Evolutionary conservation across 2,888 invertebrate genomes (phyloP).

Genomic region (Cheiracanthium punctorium): DNA sequence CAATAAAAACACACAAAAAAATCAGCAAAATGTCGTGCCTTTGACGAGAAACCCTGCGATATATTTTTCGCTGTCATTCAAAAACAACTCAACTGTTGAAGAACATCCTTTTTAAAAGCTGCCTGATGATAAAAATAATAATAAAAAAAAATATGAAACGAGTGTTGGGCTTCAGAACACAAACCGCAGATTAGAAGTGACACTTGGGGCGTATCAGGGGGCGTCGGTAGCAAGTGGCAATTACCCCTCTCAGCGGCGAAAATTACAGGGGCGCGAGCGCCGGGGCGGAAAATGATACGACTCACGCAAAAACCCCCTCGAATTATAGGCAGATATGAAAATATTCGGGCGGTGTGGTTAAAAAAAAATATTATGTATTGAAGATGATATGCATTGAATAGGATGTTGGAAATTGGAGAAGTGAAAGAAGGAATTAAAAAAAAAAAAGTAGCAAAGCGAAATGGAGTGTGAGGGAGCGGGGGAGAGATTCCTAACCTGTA

Average conservation of each 20-base stretch:
- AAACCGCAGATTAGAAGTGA: slow-evolving; percentile 57
- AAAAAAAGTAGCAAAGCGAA: not conserved
- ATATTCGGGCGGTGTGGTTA: slow-evolving; percentile 27
- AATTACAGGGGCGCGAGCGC: slow-evolving; percentile 66
- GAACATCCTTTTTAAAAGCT: slow-evolving; percentile 45
- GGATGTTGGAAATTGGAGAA: slow-evolving; percentile 37
- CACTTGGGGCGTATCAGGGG: slow-evolving; percentile 50
- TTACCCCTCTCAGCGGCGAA: slow-evolving; percentile 60
- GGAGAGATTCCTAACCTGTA: slow-evolving; percentile 30
- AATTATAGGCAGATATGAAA: slow-evolving; percentile 68
- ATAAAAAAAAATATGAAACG: slow-evolving; percentile 18
- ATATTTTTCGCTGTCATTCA: slow-evolving; percentile 64
- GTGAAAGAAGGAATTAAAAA: not conserved
- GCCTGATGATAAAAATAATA: slow-evolving; percentile 5
- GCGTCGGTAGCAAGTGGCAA: slow-evolving; percentile 66
- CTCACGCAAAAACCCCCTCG: slow-evolving; percentile 51
- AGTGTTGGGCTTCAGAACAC: slow-evolving; percentile 30
- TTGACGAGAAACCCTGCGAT: slow-evolving; percentile 45
- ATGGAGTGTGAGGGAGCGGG: too few relatives aligned
- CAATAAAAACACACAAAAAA: not conserved
- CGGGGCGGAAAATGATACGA: slow-evolving; percentile 66
- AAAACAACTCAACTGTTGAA: slow-evolving; percentile 50
- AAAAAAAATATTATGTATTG: slow-evolving; percentile 18
- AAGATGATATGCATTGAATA: slow-evolving; percentile 49
- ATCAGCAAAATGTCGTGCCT: slow-evolving; percentile 14